A percentile compares a stretch with the other conserved stretches of the same genome.
These are phyloP conservation scores for Adelphocoris suturalis DNA, from an alignment of 2,888 invertebrate genomes.

Conservation along the genomic window DNA sequence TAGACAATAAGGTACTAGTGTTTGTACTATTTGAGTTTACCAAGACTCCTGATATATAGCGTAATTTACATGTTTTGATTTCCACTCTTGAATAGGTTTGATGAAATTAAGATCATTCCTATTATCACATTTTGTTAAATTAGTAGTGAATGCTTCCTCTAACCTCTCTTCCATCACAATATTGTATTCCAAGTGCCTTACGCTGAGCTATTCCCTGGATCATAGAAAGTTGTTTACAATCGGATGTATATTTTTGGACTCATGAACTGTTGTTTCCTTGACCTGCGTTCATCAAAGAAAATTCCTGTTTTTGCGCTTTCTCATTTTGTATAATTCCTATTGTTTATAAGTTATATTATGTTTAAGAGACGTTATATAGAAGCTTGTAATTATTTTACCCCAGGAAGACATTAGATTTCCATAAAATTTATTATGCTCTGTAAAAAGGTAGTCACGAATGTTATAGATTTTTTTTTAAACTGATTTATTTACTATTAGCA, in stretches of 20 bases:
- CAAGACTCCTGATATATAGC: too few species aligned
- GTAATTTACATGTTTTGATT: too few species aligned
- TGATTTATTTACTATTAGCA: not conserved
- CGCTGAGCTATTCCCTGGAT: not conserved
- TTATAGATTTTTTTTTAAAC: not conserved
- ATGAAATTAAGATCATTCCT: too few species aligned
- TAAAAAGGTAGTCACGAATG: not conserved
- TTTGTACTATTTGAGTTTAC: too few species aligned
- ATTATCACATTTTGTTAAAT: too few species aligned
- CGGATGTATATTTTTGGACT: slow-evolving; percentile 1
- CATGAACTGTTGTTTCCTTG: not conserved
- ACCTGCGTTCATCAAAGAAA: not conserved
- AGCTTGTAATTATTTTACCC: not conserved
- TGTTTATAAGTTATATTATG: slow-evolving; percentile 11
- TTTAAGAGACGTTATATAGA: not conserved
- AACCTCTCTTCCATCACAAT: too few species aligned
- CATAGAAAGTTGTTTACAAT: not conserved
- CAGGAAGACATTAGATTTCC: too few species aligned
- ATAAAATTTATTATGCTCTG: not conserved
- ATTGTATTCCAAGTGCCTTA: slow-evolving; percentile 7
- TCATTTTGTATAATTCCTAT: slow-evolving; percentile 4
- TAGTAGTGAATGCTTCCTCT: too few species aligned
- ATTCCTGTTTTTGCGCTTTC: slow-evolving; percentile 26
- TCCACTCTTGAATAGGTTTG: too few species aligned
- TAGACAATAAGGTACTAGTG: too few species aligned